phyloP scores from a whole-genome alignment of 2,113 vertebrate species.

The Tachuris rubrigastra region DNA sequence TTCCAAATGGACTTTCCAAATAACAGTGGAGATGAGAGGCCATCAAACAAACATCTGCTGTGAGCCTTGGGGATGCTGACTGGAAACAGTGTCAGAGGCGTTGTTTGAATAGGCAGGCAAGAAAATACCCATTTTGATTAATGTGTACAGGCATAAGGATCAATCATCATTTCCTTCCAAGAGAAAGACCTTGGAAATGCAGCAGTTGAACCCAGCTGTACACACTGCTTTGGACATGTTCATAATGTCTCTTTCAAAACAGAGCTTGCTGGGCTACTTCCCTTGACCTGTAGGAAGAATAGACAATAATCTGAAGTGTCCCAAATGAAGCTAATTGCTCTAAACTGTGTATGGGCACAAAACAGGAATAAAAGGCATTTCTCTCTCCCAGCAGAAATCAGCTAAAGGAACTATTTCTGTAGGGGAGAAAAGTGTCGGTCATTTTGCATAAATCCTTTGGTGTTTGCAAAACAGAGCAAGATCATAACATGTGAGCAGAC shows the following conservation, averaged over 20 bases:
- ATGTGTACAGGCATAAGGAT: constrained; percentile 24
- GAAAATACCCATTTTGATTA: constrained; percentile 43
- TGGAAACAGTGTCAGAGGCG: neutral
- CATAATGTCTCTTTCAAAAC: constrained; percentile 26
- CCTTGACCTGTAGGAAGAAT: neutral
- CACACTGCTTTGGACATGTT: neutral
- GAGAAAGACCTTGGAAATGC: constrained; percentile 26
- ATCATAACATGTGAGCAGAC: neutral
- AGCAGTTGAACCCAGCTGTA: constrained; percentile 25
- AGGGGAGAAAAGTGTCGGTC: neutral
- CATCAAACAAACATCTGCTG: constrained; percentile 11
- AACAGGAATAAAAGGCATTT: neutral
- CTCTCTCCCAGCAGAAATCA: neutral
- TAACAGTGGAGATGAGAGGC: neutral
- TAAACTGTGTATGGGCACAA: neutral
- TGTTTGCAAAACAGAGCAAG: constrained; percentile 40
- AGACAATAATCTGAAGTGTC: constrained; percentile 21
- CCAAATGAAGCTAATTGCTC: constrained; percentile 10
- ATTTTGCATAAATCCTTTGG: constrained; percentile 26
- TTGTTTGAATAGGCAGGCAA: neutral
- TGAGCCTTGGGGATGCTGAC: neutral
- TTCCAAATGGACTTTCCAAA: constrained; percentile 53
- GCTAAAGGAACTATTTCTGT: neutral
- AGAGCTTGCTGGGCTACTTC: neutral
- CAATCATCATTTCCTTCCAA: constrained; percentile 33